Percentiles rank a stretch among this genome's conserved stretches.
These are phyloP conservation scores for Habroteleia sp. DNA, from an alignment of 2,888 invertebrate species.

Conservation along the genomic window DNA sequence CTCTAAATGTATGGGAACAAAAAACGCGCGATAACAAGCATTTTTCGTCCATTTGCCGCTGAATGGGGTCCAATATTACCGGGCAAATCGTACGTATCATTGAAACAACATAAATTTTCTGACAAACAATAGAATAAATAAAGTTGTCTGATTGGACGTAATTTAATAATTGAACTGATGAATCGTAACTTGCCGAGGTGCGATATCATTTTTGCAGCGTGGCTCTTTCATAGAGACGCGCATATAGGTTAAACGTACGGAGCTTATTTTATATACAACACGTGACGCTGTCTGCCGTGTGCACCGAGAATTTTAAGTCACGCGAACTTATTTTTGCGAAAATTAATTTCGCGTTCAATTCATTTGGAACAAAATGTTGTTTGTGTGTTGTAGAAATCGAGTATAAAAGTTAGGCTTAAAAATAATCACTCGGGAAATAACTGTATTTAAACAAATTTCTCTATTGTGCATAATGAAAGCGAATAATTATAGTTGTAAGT, in stretches of 20 bases:
- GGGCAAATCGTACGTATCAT: neutral
- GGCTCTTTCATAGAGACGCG: neutral
- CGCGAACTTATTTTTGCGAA: conserved; percentile 17
- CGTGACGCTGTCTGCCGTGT: conserved; percentile 14
- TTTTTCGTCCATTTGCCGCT: conserved; percentile 27
- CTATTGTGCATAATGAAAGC: too few relatives aligned
- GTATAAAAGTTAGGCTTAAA: neutral
- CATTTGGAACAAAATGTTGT: conserved; percentile 1
- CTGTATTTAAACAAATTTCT: too few relatives aligned
- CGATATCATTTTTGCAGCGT: neutral
- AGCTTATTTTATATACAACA: conserved; percentile 42
- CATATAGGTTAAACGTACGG: conserved; percentile 10
- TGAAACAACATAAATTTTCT: too few relatives aligned
- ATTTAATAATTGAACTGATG: conserved; percentile 6
- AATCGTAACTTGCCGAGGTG: conserved; percentile 1
- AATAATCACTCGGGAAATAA: too few relatives aligned
- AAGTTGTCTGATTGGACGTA: neutral
- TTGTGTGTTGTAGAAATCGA: conserved; percentile 15
- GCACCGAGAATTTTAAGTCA: conserved; percentile 25
- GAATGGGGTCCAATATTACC: conserved; percentile 3
- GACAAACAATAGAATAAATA: neutral
- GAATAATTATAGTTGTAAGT: too few relatives aligned
- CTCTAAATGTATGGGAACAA: conserved; percentile 38
- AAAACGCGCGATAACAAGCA: conserved; percentile 48
- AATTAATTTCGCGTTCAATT: conserved; percentile 23